Evolutionary conservation across 2,113 vertebrate genomes (phyloP).

Genomic region (Caloenas nicobarica): DNA sequence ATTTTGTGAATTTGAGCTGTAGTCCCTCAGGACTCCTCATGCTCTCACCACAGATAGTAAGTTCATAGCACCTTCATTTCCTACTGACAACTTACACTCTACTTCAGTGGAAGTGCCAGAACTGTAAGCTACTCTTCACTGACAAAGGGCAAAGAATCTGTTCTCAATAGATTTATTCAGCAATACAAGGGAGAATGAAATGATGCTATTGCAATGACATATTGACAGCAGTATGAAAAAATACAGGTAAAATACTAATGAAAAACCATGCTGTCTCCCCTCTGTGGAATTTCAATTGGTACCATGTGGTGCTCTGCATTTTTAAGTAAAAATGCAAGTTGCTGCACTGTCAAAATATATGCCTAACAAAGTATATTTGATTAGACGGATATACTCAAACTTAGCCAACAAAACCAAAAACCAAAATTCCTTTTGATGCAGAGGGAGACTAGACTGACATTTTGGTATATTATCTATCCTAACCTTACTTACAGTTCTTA

Average conservation of each 20-base stretch:
- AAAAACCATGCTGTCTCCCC: not conserved
- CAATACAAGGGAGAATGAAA: not conserved
- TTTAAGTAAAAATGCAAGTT: not conserved
- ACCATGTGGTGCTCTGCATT: not conserved
- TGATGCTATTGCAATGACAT: not conserved
- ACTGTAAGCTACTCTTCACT: not conserved
- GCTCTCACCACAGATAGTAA: not conserved
- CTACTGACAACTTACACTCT: not conserved
- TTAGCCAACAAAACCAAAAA: not conserved
- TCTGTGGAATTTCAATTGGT: slow-evolving; percentile 34
- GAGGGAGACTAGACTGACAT: not conserved
- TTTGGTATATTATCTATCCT: not conserved
- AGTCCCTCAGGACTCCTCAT: not conserved
- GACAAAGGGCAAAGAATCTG: slow-evolving; percentile 6
- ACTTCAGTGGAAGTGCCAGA: not conserved
- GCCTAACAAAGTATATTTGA: not conserved
- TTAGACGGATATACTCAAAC: not conserved
- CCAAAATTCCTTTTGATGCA: not conserved
- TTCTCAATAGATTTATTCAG: not conserved
- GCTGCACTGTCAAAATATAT: not conserved
- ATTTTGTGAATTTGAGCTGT: not conserved
- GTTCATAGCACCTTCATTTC: not conserved
- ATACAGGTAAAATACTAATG: not conserved
- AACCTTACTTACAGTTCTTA: not conserved
- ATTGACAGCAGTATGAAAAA: slow-evolving; percentile 13